Conservation (phyloP, 30 jellyfish, hydroid and myxozoan species). For the Cassiopea andromeda region DNA sequence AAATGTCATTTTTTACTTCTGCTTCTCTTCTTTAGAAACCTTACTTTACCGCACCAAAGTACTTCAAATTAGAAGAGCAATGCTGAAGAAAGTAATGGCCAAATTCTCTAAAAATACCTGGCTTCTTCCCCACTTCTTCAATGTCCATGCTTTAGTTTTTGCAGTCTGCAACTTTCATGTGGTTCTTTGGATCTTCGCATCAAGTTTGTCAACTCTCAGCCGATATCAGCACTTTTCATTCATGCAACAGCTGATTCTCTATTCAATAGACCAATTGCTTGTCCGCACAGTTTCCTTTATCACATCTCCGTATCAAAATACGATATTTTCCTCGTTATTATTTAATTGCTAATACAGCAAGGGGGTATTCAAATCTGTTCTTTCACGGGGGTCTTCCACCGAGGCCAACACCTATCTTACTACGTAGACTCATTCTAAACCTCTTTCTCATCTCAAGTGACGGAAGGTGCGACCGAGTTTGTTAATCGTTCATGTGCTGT, state of each 20-base stretch:
- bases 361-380: slow-evolving; percentile 36
- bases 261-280: slow-evolving; percentile 29
- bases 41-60: no score
- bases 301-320: slow-evolving; percentile 40
- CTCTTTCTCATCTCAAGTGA: no score
- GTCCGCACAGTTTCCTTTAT: slow-evolving; percentile 34
- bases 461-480: no score
- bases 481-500: no score
- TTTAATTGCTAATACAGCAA: slow-evolving; percentile 45
- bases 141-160: slow-evolving; percentile 27
- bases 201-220: slow-evolving; percentile 49
- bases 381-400: slow-evolving; percentile 26
- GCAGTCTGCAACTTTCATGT: slow-evolving; percentile 43
- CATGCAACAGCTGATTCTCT: slow-evolving; percentile 69
- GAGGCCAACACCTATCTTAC: no score
- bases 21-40: no score
- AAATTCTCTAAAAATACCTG: slow-evolving; percentile 10
- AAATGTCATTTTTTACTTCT: no score
- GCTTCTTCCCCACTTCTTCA: slow-evolving; percentile 2
- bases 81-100: not conserved
- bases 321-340: slow-evolving; percentile 60
- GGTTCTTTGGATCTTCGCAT: slow-evolving; percentile 24
- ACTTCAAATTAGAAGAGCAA: no score
- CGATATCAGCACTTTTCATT: slow-evolving; percentile 42
- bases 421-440: no score